phyloP scores from a whole-genome alignment of 2,113 vertebrate species.

The Laterallus jamaicensis region DNA sequence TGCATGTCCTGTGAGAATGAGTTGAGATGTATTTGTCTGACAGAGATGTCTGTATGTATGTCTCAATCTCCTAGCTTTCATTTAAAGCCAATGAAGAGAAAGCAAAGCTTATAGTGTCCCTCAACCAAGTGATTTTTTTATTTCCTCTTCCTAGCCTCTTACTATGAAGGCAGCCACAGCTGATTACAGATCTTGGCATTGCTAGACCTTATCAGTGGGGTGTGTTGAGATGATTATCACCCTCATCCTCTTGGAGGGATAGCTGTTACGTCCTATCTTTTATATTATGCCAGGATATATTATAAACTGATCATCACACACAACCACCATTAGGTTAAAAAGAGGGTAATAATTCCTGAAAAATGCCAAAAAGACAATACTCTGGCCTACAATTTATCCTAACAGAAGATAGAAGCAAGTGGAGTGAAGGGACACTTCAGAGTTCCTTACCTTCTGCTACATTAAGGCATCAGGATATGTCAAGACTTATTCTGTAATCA shows the following conservation, averaged over 20 bases:
- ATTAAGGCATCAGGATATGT: not conserved
- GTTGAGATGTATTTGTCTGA: not conserved
- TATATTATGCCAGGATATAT: not conserved
- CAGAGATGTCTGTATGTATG: not conserved
- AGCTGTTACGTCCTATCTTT: not conserved
- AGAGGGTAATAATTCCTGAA: not conserved
- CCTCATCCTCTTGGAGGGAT: not conserved
- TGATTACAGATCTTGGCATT: not conserved
- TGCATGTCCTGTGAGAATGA: not conserved
- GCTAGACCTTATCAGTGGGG: not conserved
- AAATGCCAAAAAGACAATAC: not conserved
- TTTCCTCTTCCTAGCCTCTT: not conserved
- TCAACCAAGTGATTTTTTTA: not conserved
- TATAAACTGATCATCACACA: not conserved
- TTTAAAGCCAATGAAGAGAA: not conserved
- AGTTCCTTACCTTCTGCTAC: not conserved
- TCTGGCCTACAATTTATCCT: not conserved
- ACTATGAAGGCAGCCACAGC: fast-evolving
- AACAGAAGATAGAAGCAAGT: not conserved
- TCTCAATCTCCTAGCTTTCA: not conserved
- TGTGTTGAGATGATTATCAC: not conserved
- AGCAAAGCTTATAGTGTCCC: not conserved
- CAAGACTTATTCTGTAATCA: not conserved
- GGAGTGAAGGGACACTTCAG: not conserved
- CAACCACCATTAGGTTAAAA: not conserved